Percentiles rank a stretch among this genome's conserved stretches.
Evolutionary conservation across 2,113 vertebrate genomes (phyloP).

Genomic region (Chlorodrepanis virens): DNA sequence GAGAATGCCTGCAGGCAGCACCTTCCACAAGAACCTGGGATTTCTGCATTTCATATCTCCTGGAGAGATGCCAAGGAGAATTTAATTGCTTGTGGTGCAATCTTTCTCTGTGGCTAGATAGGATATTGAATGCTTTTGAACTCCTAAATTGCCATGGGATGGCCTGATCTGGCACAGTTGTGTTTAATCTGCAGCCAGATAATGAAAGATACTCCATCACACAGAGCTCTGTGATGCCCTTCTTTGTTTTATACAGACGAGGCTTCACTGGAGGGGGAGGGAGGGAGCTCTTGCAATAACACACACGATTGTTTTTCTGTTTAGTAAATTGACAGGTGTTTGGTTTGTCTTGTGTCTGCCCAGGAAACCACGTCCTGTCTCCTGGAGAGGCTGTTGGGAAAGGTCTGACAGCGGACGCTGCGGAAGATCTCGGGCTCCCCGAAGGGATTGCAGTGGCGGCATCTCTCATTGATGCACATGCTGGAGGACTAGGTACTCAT

Average conservation of each 20-base stretch:
- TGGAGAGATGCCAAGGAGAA: neutral
- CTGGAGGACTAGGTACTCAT: constrained; percentile 90
- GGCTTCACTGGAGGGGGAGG: neutral
- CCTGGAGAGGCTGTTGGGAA: constrained; percentile 84
- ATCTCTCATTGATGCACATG: constrained; percentile 95
- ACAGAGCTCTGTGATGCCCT: neutral
- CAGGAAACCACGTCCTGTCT: constrained; percentile 83
- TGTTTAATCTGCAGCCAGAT: neutral
- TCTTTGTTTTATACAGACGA: neutral
- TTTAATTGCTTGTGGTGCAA: constrained; percentile 27
- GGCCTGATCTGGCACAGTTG: neutral
- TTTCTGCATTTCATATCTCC: neutral
- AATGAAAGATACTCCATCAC: constrained; percentile 9
- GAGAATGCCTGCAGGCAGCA: neutral
- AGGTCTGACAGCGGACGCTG: constrained; percentile 83
- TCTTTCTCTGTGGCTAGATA: neutral
- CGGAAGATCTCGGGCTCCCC: constrained; percentile 81
- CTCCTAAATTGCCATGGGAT: neutral
- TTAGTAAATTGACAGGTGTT: constrained; percentile 57
- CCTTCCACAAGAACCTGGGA: neutral
- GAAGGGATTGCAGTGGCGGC: constrained; percentile 85
- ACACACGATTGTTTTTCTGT: constrained; percentile 29
- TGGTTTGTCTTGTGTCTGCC: constrained; percentile 67
- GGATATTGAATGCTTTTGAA: constrained; percentile 25
- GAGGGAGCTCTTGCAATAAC: constrained; percentile 1